A percentile compares a stretch with the other conserved stretches of the same genome.
Evolutionary conservation across 2,888 invertebrate species (phyloP).

Genomic region (Leucophenga montana): DNA sequence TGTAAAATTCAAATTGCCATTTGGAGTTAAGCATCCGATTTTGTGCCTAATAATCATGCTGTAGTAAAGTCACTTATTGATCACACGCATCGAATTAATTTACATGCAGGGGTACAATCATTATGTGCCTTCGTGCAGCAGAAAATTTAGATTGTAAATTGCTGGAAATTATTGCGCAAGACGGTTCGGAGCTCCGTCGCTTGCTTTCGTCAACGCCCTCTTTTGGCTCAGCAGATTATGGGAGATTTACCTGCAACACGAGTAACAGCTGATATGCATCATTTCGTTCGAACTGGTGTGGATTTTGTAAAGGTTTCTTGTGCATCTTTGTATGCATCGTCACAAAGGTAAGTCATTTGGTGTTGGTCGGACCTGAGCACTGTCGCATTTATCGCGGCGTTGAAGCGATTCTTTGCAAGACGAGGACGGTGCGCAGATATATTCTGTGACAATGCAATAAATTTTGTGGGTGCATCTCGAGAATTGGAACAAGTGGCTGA

Average conservation of each 20-base stretch:
- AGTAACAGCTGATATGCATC: background rate
- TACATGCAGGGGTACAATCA: conserved; percentile 31
- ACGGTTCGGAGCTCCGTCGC: conserved; percentile 24
- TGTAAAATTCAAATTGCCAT: conserved; percentile 13
- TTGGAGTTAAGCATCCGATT: conserved; percentile 48
- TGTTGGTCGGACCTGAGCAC: conserved; percentile 39
- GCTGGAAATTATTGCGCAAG: conserved; percentile 24
- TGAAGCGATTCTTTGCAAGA: conserved; percentile 37
- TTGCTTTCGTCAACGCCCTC: conserved; percentile 24
- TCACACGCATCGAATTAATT: conserved; percentile 28
- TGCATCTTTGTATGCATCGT: conserved; percentile 38
- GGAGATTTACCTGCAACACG: background rate
- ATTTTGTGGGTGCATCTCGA: conserved; percentile 19
- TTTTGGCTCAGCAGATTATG: background rate
- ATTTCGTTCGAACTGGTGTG: conserved; percentile 27
- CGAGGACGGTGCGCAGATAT: conserved; percentile 24
- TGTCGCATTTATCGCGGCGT: conserved; percentile 32
- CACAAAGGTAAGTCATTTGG: conserved; percentile 41
- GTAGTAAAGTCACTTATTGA: conserved; percentile 18
- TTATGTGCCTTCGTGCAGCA: conserved; percentile 17
- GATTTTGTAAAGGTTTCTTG: conserved; percentile 37
- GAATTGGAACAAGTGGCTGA: background rate
- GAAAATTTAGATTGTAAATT: conserved; percentile 26
- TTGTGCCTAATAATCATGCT: conserved; percentile 45
- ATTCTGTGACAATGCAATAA: conserved; percentile 30